These are phyloP conservation scores for Chloroceryle aenea DNA, from an alignment of 2,113 vertebrate genomes.

Conservation along the genomic window DNA sequence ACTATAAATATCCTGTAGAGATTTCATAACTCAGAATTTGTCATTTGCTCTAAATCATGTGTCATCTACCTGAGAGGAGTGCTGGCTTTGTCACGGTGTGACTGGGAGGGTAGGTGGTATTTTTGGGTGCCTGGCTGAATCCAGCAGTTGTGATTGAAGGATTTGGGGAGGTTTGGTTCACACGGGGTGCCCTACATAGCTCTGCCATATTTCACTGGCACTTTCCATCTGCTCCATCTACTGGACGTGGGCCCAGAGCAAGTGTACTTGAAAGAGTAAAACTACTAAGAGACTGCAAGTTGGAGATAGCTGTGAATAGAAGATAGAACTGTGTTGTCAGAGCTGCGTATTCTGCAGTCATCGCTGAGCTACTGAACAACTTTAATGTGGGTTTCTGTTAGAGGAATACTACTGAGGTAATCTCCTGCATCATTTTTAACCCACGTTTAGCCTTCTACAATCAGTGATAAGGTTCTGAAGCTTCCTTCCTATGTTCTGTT, in stretches of 20 bases:
- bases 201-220: background rate
- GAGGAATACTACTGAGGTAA: background rate
- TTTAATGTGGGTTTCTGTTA: background rate
- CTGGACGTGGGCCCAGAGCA: conserved; percentile 29
- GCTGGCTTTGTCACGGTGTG: background rate
- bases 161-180: background rate
- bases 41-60: background rate
- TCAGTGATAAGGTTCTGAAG: background rate
- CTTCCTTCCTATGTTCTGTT: background rate
- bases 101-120: background rate
- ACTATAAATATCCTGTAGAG: background rate
- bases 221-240: conserved; percentile 42
- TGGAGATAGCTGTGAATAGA: background rate
- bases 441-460: background rate
- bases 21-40: background rate
- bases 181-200: background rate
- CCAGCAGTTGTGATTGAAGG: background rate
- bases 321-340: background rate
- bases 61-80: background rate
- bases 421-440: background rate
- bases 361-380: background rate
- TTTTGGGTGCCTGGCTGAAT: background rate
- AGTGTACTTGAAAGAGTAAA: background rate
- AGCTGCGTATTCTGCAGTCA: background rate
- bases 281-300: background rate